These are phyloP conservation scores for Thunnus albacares DNA, from an alignment of 2,797 vertebrate genomes.

Conservation along the genomic window DNA sequence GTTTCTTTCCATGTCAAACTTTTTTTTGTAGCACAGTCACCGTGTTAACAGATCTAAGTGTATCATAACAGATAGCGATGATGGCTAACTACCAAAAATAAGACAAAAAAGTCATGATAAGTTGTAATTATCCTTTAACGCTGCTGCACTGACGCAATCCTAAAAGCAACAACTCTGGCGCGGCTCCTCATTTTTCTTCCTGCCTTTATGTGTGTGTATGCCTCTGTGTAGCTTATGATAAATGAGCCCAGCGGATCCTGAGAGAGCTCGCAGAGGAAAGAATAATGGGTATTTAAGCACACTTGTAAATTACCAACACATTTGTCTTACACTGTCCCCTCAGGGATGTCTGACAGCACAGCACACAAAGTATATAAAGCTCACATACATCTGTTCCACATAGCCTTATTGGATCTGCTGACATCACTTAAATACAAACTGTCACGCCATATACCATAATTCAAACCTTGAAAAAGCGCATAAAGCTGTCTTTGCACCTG, in stretches of 20 bases:
- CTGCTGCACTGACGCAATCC: slow-evolving; percentile 60
- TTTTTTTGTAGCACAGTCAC: neutral
- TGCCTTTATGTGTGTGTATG: slow-evolving; percentile 49
- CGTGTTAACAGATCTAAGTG: neutral
- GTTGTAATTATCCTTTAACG: slow-evolving; percentile 53
- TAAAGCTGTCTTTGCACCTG: slow-evolving; percentile 75
- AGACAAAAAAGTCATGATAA: slow-evolving; percentile 30
- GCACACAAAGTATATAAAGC: slow-evolving; percentile 80
- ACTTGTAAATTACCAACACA: slow-evolving; percentile 86
- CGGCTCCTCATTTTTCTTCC: slow-evolving; percentile 62
- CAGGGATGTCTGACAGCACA: slow-evolving; percentile 73
- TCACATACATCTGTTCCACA: slow-evolving; percentile 78
- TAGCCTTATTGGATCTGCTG: slow-evolving; percentile 77
- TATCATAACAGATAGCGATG: neutral
- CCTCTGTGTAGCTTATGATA: slow-evolving; percentile 75
- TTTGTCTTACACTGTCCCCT: slow-evolving; percentile 80
- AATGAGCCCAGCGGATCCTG: slow-evolving; percentile 78
- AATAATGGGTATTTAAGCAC: slow-evolving; percentile 87
- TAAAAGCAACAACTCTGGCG: slow-evolving; percentile 42
- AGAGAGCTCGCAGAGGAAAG: slow-evolving; percentile 80
- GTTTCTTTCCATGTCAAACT: slow-evolving; percentile 2
- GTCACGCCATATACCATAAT: slow-evolving; percentile 71
- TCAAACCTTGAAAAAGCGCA: slow-evolving; percentile 69
- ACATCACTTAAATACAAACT: slow-evolving; percentile 80
- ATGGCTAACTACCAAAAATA: slow-evolving; percentile 4